phyloP scores from a whole-genome alignment of 2,888 invertebrate species.

The Pterostichus madidus region DNA sequence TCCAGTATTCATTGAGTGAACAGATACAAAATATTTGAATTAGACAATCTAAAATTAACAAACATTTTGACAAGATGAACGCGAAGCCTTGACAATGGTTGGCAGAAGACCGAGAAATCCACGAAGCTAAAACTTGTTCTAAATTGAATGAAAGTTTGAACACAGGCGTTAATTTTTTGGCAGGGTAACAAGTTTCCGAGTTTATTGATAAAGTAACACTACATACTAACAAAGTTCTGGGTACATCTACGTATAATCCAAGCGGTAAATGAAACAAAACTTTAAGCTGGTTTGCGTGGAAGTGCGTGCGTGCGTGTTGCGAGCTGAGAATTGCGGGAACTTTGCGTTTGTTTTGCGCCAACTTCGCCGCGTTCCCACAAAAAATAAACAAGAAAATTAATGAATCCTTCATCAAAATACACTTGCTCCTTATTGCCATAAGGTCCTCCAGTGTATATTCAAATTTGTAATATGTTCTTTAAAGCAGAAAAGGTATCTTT shows the following conservation, averaged over 20 bases:
- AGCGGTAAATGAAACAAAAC: constrained; percentile 4
- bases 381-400: constrained; percentile 11
- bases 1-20: no score
- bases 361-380: background rate
- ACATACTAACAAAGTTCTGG: constrained; percentile 5
- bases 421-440: no score
- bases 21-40: no score
- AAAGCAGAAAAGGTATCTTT: no score
- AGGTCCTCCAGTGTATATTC: no score
- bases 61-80: no score
- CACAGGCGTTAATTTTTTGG: background rate
- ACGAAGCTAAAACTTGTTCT: background rate
- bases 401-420: background rate
- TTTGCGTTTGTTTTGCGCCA: constrained; percentile 8
- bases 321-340: background rate
- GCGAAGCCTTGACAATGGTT: no score
- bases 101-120: no score
- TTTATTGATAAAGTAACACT: constrained; percentile 9
- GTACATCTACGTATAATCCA: constrained; percentile 5
- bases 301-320: background rate
- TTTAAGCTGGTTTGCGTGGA: constrained; percentile 8
- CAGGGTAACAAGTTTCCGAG: background rate
- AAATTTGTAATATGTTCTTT: no score
- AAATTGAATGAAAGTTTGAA: background rate
- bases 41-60: no score